Percentiles rank a stretch among this genome's conserved stretches.
Conservation (phyloP, 2,113 vertebrate genomes). For the Ranitomeya imitator region DNA sequence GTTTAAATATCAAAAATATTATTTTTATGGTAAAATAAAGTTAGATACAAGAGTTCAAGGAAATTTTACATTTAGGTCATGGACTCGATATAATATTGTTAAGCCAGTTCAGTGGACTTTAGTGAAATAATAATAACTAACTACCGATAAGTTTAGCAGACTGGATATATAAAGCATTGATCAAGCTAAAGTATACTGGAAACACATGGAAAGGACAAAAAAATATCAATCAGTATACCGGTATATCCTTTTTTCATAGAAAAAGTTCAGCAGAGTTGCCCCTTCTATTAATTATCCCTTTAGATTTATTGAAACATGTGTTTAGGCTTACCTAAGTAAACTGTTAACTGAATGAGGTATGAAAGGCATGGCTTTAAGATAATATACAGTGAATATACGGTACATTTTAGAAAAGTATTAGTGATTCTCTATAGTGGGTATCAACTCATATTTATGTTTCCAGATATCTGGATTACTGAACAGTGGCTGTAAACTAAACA, state of each 20-base stretch:
- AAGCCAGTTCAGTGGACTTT: not conserved
- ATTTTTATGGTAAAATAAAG: no score
- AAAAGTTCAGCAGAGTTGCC: not conserved
- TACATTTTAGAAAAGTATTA: conserved; percentile 5
- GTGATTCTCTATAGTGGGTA: not conserved
- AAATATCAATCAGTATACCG: not conserved
- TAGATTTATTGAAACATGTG: conserved; percentile 4
- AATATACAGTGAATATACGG: not conserved
- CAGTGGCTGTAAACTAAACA: conserved; percentile 23
- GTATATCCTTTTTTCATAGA: not conserved
- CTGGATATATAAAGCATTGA: not conserved
- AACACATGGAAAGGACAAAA: not conserved
- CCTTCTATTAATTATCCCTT: not conserved
- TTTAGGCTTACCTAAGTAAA: conserved; percentile 3
- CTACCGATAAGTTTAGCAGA: not conserved
- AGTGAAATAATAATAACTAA: not conserved
- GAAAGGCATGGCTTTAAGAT: not conserved
- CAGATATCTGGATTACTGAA: conserved; percentile 26
- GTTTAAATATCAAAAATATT: no score
- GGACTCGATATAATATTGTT: not conserved
- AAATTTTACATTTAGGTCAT: not conserved
- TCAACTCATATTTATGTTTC: conserved; percentile 26
- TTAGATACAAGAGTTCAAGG: no score
- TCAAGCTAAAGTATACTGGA: not conserved
- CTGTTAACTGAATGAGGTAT: not conserved